A percentile compares a stretch with the other conserved stretches of the same genome.
phyloP scores from a whole-genome alignment of 2,888 invertebrate species.

The Orthonevra nobilis region DNA sequence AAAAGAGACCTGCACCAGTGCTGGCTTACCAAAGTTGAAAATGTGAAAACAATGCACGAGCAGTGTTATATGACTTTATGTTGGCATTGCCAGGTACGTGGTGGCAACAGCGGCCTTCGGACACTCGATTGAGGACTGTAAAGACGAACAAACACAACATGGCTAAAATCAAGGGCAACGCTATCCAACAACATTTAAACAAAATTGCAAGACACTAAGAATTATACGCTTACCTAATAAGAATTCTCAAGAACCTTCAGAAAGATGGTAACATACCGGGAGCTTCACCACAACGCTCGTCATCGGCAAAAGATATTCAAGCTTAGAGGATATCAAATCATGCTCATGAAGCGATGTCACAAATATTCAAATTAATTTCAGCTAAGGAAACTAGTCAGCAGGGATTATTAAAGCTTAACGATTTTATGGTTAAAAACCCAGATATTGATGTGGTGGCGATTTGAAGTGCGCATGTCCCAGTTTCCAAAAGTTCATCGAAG shows the following conservation, averaged over 20 bases:
- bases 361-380: slow-evolving; percentile 95
- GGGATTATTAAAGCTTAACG: slow-evolving; percentile 83
- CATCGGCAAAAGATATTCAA: slow-evolving; percentile 78
- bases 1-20: slow-evolving; percentile 89
- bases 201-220: slow-evolving; percentile 91
- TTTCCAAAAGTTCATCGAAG: slow-evolving; percentile 80
- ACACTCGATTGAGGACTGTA: slow-evolving; percentile 94
- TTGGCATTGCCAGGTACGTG: slow-evolving; percentile 91
- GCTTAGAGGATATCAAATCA: slow-evolving; percentile 86
- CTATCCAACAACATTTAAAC: slow-evolving; percentile 88
- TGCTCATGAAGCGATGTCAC: slow-evolving; percentile 92
- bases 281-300: slow-evolving; percentile 76
- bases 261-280: slow-evolving; percentile 81
- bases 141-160: slow-evolving; percentile 96
- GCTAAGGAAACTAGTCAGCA: slow-evolving; percentile 91
- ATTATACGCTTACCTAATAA: slow-evolving; percentile 90
- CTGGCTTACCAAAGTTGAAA: slow-evolving; percentile 86
- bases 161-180: slow-evolving; percentile 92
- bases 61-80: slow-evolving; percentile 93
- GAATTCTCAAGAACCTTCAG: slow-evolving; percentile 84
- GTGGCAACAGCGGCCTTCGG: slow-evolving; percentile 91
- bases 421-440: slow-evolving; percentile 80
- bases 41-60: slow-evolving; percentile 91
- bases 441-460: slow-evolving; percentile 79
- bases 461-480: slow-evolving; percentile 79